These are phyloP conservation scores for Volucella inflata DNA, from an alignment of 2,888 invertebrate genomes.

Conservation along the genomic window DNA sequence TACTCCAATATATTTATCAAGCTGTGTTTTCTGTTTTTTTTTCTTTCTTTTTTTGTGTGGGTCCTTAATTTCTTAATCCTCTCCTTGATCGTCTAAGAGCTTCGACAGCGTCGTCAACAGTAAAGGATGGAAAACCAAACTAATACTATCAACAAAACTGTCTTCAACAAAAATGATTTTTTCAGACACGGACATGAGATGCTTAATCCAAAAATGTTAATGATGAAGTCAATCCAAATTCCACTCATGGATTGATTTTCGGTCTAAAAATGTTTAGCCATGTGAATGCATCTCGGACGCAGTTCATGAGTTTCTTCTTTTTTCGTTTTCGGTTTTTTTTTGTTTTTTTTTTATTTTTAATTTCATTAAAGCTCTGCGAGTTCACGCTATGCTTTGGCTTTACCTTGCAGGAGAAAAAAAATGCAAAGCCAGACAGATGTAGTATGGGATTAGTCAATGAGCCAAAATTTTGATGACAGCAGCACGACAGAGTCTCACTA, in stretches of 20 bases:
- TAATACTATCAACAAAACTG: constrained; percentile 74
- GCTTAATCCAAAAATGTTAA: constrained; percentile 70
- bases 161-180: constrained; percentile 61
- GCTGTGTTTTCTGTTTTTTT: constrained; percentile 46
- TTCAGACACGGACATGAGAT: constrained; percentile 51
- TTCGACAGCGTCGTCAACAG: constrained; percentile 70
- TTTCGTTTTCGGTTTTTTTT: constrained; percentile 34
- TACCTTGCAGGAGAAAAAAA: constrained; percentile 40
- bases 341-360: constrained; percentile 38
- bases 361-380: constrained; percentile 57
- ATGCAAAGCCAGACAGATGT: constrained; percentile 69
- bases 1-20: constrained; percentile 51
- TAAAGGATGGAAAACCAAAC: constrained; percentile 31
- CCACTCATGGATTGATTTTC: constrained; percentile 71
- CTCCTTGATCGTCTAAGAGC: constrained; percentile 67
- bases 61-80: constrained; percentile 74
- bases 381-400: constrained; percentile 44
- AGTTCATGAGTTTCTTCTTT: constrained; percentile 50
- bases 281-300: constrained; percentile 74
- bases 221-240: constrained; percentile 74
- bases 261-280: constrained; percentile 72
- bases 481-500: constrained; percentile 70
- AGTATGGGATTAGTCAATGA: constrained; percentile 74
- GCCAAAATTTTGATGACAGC: constrained; percentile 73
- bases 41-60: too few species aligned